These are phyloP conservation scores for Pseudopodoces humilis DNA, from an alignment of 2,113 vertebrate genomes.

Conservation along the genomic window DNA sequence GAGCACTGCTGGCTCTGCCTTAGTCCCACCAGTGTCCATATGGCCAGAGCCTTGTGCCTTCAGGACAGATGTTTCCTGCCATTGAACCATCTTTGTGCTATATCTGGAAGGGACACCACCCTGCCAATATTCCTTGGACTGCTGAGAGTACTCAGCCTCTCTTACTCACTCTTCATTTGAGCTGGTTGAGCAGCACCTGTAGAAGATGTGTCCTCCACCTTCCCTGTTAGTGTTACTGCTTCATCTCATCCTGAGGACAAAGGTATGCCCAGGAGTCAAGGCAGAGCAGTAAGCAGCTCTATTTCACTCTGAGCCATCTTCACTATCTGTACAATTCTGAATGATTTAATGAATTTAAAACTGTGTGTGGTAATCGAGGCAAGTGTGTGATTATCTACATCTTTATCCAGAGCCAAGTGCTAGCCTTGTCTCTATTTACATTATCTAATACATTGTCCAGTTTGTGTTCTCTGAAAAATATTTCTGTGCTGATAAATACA, in stretches of 20 bases:
- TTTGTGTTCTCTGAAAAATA: neutral
- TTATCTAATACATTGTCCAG: neutral
- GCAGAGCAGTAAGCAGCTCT: neutral
- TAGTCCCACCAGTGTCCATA: neutral
- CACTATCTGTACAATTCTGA: neutral
- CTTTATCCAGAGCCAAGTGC: neutral
- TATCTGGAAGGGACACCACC: neutral
- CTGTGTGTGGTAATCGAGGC: neutral
- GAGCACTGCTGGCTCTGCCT: neutral
- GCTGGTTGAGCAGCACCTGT: neutral
- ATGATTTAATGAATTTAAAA: neutral
- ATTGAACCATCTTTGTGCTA: neutral
- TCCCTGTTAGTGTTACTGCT: neutral
- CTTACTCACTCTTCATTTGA: neutral
- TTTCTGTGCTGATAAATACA: neutral
- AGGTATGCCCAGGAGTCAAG: neutral
- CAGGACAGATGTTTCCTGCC: neutral
- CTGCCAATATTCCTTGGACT: neutral
- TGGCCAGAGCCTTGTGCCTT: neutral
- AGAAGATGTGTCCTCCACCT: neutral
- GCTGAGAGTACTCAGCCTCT: neutral
- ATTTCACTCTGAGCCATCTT: neutral
- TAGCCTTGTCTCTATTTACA: neutral
- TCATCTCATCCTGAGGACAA: rapidly evolving
- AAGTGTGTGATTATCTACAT: neutral